Percentiles rank a stretch among this genome's conserved stretches.
phyloP scores from a whole-genome alignment of 1,140 invertebrate species.

The Drosophila littoralis region DNA sequence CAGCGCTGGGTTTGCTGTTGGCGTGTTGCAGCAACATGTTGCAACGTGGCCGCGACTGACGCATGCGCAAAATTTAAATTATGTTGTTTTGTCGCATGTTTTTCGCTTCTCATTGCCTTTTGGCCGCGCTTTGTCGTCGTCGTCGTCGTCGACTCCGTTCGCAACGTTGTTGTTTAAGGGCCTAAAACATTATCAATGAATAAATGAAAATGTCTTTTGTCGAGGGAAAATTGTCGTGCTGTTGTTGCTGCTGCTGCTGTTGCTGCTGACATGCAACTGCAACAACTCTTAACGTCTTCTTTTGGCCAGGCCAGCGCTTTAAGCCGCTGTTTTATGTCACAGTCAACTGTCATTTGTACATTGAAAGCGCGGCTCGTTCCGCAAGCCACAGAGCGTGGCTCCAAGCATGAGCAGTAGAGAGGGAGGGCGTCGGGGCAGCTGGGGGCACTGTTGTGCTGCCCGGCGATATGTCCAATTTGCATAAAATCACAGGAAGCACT shows the following conservation, averaged over 20 bases:
- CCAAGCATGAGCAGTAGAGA: background rate
- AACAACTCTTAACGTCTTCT: slow-evolving; percentile 65
- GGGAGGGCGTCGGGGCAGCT: background rate
- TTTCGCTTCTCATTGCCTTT: slow-evolving; percentile 61
- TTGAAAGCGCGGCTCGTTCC: slow-evolving; percentile 54
- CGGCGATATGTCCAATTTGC: slow-evolving; percentile 70
- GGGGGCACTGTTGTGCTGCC: slow-evolving; percentile 17
- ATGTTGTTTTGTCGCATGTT: slow-evolving; percentile 84
- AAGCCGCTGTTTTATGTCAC: slow-evolving; percentile 78
- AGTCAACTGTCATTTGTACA: slow-evolving; percentile 82
- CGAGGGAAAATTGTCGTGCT: slow-evolving; percentile 60
- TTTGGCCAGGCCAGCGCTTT: slow-evolving; percentile 41
- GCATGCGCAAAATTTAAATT: slow-evolving; percentile 83
- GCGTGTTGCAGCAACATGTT: slow-evolving; percentile 80
- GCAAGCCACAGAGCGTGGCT: background rate
- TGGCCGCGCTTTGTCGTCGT: slow-evolving; percentile 55
- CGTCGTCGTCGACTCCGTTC: slow-evolving; percentile 16
- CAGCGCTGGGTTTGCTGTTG: slow-evolving; percentile 22
- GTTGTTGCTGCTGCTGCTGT: slow-evolving; percentile 4
- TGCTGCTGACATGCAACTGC: slow-evolving; percentile 64
- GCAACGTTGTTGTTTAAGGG: slow-evolving; percentile 28
- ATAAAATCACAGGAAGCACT: slow-evolving; percentile 83
- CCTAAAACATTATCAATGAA: slow-evolving; percentile 77
- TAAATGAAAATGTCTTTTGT: slow-evolving; percentile 80
- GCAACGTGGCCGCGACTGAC: slow-evolving; percentile 43